Evolutionary conservation across 2,113 vertebrate genomes (phyloP).

Genomic region (Neofelis nebulosa): DNA sequence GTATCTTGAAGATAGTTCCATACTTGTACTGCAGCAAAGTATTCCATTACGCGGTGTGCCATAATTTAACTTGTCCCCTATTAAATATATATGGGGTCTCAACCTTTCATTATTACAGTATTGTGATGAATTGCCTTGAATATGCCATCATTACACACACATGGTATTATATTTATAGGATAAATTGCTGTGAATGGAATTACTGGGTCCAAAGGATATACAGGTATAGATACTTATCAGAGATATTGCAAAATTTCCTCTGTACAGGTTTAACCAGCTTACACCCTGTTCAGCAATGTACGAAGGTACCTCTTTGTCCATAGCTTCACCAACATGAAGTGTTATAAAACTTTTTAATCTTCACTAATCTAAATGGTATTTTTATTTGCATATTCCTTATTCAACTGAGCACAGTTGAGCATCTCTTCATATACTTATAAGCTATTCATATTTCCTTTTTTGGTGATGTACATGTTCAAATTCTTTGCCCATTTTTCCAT

Average conservation of each 20-base stretch:
- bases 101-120: not conserved
- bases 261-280: not conserved
- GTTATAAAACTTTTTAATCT: not conserved
- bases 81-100: not conserved
- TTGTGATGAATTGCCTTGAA: not conserved
- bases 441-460: not conserved
- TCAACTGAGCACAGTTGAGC: not conserved
- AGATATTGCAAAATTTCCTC: not conserved
- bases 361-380: not conserved
- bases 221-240: not conserved
- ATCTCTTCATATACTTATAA: not conserved
- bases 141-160: not conserved
- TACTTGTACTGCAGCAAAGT: not conserved
- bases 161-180: not conserved
- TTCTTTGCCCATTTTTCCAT: not conserved
- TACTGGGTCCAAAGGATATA: not conserved
- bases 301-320: not conserved
- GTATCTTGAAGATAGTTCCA: not conserved
- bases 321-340: not conserved
- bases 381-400: not conserved
- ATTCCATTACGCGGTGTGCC: not conserved
- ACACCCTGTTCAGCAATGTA: not conserved
- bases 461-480: not conserved
- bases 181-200: not conserved
- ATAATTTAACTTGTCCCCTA: constrained; percentile 21